Conservation (phyloP, 2,797 vertebrate genomes). For the Mustela erminea region DNA sequence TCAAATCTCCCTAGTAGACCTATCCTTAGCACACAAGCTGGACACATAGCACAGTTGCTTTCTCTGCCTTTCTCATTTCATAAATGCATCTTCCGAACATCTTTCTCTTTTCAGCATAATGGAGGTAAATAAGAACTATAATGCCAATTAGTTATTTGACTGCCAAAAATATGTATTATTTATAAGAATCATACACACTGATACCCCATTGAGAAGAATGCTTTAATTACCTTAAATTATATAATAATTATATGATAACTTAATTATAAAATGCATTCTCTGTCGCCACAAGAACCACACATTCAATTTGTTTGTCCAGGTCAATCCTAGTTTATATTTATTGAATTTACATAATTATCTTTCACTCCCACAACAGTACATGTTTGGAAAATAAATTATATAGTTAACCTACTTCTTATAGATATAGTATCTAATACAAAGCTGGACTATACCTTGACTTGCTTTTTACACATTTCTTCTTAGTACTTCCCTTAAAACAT, state of each 20-base stretch:
- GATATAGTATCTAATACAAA: not conserved
- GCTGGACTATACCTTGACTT: not conserved
- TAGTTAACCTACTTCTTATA: not conserved
- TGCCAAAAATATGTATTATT: not conserved
- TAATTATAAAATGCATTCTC: not conserved
- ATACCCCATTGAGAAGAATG: not conserved
- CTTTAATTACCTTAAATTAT: not conserved
- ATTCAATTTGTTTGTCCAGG: not conserved
- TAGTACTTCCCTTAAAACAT: not conserved
- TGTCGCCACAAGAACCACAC: not conserved
- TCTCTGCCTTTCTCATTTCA: not conserved
- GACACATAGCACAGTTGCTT: not conserved
- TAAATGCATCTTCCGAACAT: not conserved
- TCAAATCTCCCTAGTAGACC: not conserved
- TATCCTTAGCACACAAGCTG: not conserved
- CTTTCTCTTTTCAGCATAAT: not conserved
- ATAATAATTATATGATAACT: not conserved
- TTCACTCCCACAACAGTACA: not conserved
- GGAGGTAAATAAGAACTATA: not conserved
- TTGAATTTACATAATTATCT: not conserved
- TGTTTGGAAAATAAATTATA: not conserved
- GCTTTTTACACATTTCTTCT: not conserved
- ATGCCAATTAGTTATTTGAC: not conserved
- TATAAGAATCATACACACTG: not conserved
- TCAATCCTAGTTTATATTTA: not conserved